Evolutionary conservation across 2,888 invertebrate species (phyloP).

Genomic region (Chesias legatella): DNA sequence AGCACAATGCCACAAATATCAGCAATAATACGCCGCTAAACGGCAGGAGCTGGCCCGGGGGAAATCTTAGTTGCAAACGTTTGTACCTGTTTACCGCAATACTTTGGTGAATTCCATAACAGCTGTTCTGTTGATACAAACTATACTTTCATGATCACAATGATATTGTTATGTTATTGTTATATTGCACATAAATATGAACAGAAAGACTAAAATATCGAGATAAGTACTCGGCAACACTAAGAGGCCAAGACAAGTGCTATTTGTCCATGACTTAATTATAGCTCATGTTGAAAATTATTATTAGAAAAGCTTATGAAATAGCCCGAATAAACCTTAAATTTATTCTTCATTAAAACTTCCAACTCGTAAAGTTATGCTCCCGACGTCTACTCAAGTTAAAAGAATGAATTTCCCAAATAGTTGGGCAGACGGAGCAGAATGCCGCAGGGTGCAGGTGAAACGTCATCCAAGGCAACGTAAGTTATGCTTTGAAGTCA

Average conservation of each 20-base stretch:
- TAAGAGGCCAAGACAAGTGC: no score
- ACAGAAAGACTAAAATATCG: no score
- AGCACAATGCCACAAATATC: conserved; percentile 1
- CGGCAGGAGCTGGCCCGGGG: conserved; percentile 1
- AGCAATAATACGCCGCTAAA: conserved; percentile 6
- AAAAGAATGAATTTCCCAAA: conserved; percentile 21
- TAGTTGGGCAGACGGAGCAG: background rate
- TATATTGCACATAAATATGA: no score
- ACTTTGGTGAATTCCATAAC: background rate
- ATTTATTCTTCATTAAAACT: conserved; percentile 20
- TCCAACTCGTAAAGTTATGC: conserved; percentile 10
- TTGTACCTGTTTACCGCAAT: background rate
- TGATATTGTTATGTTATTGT: no score
- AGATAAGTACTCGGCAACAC: no score
- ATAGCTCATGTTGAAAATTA: no score
- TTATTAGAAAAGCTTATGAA: no score
- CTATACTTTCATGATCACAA: background rate
- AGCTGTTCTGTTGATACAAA: background rate
- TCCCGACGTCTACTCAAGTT: conserved; percentile 8
- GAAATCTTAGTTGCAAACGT: conserved; percentile 12
- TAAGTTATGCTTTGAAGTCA: conserved; percentile 20
- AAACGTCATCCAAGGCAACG: conserved; percentile 12
- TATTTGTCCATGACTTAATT: no score
- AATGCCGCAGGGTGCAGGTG: conserved; percentile 13
- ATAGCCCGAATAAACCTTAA: background rate